Conservation (phyloP, 2,113 vertebrate species). For the Tinamus guttatus region DNA sequence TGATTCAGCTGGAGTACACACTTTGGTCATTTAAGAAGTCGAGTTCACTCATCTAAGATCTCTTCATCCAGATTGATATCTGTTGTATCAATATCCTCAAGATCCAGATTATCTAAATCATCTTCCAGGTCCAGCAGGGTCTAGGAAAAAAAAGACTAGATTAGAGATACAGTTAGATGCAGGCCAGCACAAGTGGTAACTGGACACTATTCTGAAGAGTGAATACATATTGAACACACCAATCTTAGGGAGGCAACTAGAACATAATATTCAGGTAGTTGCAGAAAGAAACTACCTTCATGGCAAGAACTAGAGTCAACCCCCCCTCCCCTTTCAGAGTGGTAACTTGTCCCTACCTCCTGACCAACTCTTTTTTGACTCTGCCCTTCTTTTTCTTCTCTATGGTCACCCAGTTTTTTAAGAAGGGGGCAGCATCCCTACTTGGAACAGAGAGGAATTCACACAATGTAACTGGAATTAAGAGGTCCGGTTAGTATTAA, state of each 20-base stretch:
- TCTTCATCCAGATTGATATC: conserved; percentile 97
- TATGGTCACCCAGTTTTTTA: background rate
- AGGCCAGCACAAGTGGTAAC: background rate
- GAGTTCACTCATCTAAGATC: conserved; percentile 85
- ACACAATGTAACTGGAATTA: background rate
- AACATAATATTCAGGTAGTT: rapidly evolving
- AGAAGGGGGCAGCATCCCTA: rapidly evolving
- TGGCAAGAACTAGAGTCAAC: background rate
- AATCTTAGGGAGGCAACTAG: background rate
- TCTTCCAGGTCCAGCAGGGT: conserved; percentile 91
- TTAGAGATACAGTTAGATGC: rapidly evolving
- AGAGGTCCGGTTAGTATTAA: background rate
- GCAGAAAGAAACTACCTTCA: background rate
- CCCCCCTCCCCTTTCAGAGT: background rate
- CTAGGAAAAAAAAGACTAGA: conserved; percentile 66
- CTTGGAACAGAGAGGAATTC: rapidly evolving
- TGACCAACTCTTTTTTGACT: background rate
- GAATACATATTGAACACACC: background rate
- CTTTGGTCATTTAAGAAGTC: conserved; percentile 57
- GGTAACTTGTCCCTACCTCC: rapidly evolving
- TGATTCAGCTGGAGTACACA: background rate
- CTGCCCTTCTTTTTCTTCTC: too few species aligned
- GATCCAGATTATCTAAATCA: conserved; percentile 95
- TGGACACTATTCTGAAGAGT: rapidly evolving
- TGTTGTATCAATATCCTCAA: conserved; percentile 96